Conservation (phyloP, 2,888 invertebrate genomes). For the Drosophila emarginata region DNA sequence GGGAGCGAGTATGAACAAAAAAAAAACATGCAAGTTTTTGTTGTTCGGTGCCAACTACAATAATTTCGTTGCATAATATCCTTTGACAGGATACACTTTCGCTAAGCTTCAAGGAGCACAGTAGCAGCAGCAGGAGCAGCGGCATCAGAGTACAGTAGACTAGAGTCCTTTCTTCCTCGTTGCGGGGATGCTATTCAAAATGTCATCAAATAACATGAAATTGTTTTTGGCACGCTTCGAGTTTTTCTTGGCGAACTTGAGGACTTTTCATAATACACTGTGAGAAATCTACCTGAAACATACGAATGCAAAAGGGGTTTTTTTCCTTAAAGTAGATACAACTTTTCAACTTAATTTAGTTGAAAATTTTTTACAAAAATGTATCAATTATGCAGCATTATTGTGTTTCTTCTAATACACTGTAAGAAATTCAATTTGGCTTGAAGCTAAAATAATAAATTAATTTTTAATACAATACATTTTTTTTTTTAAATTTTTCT, state of each 20-base stretch:
- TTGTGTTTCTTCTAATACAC: background rate
- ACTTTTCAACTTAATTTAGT: background rate
- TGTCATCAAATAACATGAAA: conserved; percentile 63
- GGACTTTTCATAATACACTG: conserved; percentile 28
- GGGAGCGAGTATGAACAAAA: background rate
- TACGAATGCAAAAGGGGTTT: background rate
- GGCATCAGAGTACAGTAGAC: background rate
- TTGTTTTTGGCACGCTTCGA: conserved; percentile 55
- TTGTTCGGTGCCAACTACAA: conserved; percentile 62
- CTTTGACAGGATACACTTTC: conserved; percentile 70
- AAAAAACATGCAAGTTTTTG: conserved; percentile 26
- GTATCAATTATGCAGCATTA: background rate
- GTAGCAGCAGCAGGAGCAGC: conserved; percentile 30
- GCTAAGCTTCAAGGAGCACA: conserved; percentile 62
- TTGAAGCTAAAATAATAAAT: no score
- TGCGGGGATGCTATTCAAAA: conserved; percentile 39
- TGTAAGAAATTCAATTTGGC: no score
- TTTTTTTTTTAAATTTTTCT: no score
- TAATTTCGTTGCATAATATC: conserved; percentile 66
- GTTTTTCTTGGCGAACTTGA: conserved; percentile 8
- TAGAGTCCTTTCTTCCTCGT: conserved; percentile 7
- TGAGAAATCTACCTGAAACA: background rate
- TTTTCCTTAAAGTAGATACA: no score
- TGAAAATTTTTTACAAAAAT: background rate
- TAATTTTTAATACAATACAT: no score